phyloP scores from a whole-genome alignment of 2,888 invertebrate genomes.

The Muscina levida region DNA sequence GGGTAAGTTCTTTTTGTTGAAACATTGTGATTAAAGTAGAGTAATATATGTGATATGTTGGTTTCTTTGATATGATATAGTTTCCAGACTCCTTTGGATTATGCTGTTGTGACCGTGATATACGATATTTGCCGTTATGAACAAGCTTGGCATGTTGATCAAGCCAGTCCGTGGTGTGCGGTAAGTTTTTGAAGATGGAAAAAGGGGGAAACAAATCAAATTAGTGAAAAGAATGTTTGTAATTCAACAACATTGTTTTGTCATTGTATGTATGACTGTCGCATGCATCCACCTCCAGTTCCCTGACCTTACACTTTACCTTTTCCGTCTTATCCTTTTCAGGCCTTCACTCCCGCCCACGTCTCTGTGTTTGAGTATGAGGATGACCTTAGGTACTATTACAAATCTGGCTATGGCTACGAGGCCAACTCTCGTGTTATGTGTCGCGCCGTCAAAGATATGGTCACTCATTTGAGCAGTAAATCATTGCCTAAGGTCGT shows the following conservation, averaged over 20 bases:
- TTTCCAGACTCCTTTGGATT: slow-evolving; percentile 77
- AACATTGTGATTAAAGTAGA: too few relatives aligned
- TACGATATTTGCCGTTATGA: slow-evolving; percentile 91
- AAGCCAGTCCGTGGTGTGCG: slow-evolving; percentile 89
- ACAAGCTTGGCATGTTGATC: slow-evolving; percentile 87
- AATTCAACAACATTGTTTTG: too few relatives aligned
- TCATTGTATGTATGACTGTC: too few relatives aligned
- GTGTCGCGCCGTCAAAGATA: slow-evolving; percentile 87
- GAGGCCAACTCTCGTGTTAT: slow-evolving; percentile 84
- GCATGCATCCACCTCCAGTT: too few relatives aligned
- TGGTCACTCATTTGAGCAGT: slow-evolving; percentile 85
- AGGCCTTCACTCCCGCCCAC: slow-evolving; percentile 87
- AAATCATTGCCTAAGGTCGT: slow-evolving; percentile 83
- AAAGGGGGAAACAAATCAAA: too few relatives aligned
- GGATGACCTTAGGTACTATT: slow-evolving; percentile 88
- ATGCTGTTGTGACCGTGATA: slow-evolving; percentile 83
- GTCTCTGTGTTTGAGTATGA: slow-evolving; percentile 87
- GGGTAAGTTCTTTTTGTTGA: slow-evolving; percentile 76
- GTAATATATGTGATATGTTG: neutral
- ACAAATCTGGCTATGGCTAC: slow-evolving; percentile 86
- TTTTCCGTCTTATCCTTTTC: slow-evolving; percentile 44
- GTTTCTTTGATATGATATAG: slow-evolving; percentile 64
- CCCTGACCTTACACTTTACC: neutral
- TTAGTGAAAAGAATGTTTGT: too few relatives aligned
- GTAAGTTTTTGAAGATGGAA: slow-evolving; percentile 80